Base-by-base conservation (phyloP, 2,888 invertebrate genomes). In the Glaucopsyche alexis region DNA sequence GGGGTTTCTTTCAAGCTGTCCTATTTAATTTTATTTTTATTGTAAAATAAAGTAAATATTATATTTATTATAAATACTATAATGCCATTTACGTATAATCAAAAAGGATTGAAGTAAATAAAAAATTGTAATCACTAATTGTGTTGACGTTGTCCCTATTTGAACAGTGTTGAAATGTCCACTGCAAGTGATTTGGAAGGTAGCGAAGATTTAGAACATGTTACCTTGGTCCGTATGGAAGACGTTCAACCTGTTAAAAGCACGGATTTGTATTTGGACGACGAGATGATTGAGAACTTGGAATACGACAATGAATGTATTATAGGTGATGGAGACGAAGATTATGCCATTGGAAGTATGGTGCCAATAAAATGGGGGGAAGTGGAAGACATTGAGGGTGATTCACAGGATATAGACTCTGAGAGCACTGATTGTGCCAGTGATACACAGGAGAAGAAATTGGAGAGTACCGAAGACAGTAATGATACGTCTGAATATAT, bases 171-270 rank as follows among this genome's bases (percentile, higher is more conserved):
- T 71, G 73, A 72, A 79, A 90, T 90, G 90, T 87, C 89, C 75
- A 80, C 85, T 71, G 77, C 80, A 71, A 84, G 78, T 78, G 82
- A 83, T 75, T 79, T 89, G 73, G 90, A 89, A 77, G 83, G 80
- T 67, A 73, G 76, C 75, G 91, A 91, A 75, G 90, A 90, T 75
- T 78, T 90, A 73, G 90, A 87, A 73, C 87, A 87, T 79, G 85
- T 90, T n/a, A 85, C 87, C 29, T 80, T 90, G 38, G 91, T 91
- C 49, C 87, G 89, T 71, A 88, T 91, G 90, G 87, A 87, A 71
- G 91, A 91, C 72, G 86, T 91, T 0, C 90, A 90, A 75, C 90
- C 91, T 6, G 84, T 87, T 0, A 83, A 86, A 75, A 83, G 80
- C 50, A 80, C 83, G 73, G 76, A 81, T 52, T 73, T 83, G 49